Conservation (phyloP, 2,113 vertebrate species). For the Perca schrenkii region DNA sequence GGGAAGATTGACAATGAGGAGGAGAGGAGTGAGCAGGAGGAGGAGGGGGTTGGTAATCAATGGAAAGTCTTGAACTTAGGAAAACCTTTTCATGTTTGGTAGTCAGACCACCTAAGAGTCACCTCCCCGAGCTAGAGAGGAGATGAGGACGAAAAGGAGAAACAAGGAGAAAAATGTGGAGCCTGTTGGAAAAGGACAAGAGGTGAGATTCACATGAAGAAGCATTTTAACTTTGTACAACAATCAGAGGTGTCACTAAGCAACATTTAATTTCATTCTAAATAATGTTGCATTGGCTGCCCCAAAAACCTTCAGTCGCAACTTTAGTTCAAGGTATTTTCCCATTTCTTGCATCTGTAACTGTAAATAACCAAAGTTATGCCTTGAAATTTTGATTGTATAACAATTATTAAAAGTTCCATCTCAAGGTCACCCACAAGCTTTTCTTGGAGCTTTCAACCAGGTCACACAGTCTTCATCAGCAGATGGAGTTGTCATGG, state of each 20-base stretch:
- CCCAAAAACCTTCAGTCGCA: not conserved
- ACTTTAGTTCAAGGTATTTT: not conserved
- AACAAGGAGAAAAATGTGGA: not conserved
- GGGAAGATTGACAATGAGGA: slow-evolving; percentile 62
- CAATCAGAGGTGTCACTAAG: not conserved
- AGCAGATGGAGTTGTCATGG: not conserved
- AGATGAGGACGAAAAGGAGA: slow-evolving; percentile 28
- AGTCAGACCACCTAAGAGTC: slow-evolving; percentile 75
- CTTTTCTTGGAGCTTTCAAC: not conserved
- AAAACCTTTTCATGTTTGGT: slow-evolving; percentile 84
- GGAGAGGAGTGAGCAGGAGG: slow-evolving; percentile 72
- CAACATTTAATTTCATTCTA: not conserved
- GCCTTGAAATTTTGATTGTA: not conserved
- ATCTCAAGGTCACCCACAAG: not conserved
- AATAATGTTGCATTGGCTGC: not conserved
- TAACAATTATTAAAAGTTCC: not conserved
- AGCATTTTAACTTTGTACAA: not conserved
- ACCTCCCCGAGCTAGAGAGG: slow-evolving; percentile 53
- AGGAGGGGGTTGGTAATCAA: slow-evolving; percentile 66
- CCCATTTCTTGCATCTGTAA: not conserved
- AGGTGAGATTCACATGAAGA: not conserved
- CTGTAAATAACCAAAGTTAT: not conserved
- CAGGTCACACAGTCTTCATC: not conserved
- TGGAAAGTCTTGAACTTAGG: slow-evolving; percentile 81
- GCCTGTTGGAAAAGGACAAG: slow-evolving; percentile 10